phyloP scores from a whole-genome alignment of 2,113 vertebrate genomes.

The Suncus etruscus region DNA sequence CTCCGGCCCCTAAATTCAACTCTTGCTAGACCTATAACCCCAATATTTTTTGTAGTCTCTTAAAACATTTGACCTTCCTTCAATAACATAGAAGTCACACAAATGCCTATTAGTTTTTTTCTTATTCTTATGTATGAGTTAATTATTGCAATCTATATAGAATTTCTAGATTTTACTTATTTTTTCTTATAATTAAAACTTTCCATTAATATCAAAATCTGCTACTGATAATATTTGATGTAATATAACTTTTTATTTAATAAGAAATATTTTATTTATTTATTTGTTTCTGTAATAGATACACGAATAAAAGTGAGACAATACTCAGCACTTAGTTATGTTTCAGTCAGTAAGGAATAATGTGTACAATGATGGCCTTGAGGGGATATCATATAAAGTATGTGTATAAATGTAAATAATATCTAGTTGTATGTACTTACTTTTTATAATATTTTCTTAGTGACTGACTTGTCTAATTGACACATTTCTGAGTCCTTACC shows the following conservation, averaged over 20 bases:
- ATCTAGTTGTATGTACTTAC: background rate
- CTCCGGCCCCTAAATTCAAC: background rate
- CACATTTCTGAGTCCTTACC: background rate
- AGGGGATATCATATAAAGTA: background rate
- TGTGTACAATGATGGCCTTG: background rate
- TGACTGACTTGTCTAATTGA: background rate
- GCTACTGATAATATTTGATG: background rate
- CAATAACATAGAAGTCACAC: no score
- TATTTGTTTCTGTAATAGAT: background rate
- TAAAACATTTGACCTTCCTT: no score
- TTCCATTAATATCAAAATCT: background rate
- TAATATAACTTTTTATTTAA: background rate
- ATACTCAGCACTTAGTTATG: background rate
- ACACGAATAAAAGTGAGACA: background rate
- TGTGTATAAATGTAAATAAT: background rate
- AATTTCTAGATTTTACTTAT: conserved; percentile 2
- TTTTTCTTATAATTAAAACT: conserved; percentile 2
- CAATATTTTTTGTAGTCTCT: no score
- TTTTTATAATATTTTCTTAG: background rate
- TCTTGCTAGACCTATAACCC: background rate
- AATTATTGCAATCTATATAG: background rate
- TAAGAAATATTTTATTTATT: background rate
- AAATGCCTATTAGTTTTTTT: background rate
- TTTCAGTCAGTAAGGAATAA: background rate
- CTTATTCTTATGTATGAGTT: background rate